Evolutionary conservation across 2,888 invertebrate species (phyloP).

Genomic region (Limulus polyphemus): DNA sequence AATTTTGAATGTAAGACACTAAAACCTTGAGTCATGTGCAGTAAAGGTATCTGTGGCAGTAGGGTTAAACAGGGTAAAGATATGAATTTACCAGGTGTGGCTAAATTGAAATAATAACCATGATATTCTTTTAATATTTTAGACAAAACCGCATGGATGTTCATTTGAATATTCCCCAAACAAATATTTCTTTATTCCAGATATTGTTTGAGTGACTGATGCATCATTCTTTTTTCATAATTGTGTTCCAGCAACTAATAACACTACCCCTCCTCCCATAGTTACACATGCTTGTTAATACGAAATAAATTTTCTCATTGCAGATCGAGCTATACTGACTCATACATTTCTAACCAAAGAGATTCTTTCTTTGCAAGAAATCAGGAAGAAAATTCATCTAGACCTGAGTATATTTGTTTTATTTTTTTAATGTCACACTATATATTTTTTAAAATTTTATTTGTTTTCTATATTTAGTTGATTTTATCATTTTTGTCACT

Average conservation of each 20-base stretch:
- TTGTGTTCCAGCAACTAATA: background rate
- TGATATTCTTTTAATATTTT: too few relatives aligned
- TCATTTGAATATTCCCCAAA: too few relatives aligned
- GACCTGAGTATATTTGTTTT: conserved; percentile 51
- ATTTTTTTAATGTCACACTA: conserved; percentile 3
- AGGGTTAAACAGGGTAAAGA: too few relatives aligned
- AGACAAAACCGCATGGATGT: too few relatives aligned
- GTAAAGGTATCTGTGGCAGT: too few relatives aligned
- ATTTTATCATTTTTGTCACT: conserved; percentile 39
- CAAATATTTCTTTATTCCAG: too few relatives aligned
- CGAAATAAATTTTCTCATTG: background rate
- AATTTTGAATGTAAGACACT: too few relatives aligned
- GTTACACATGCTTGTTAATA: background rate
- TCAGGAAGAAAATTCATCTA: conserved; percentile 55
- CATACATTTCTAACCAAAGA: conserved; percentile 43
- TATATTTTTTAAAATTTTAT: conserved; percentile 1
- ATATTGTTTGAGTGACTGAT: too few relatives aligned
- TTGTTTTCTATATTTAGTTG: conserved; percentile 6
- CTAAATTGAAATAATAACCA: too few relatives aligned
- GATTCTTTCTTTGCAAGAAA: conserved; percentile 57
- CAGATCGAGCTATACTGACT: conserved; percentile 8
- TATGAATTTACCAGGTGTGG: too few relatives aligned
- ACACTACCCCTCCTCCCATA: background rate
- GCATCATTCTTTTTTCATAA: too few relatives aligned
- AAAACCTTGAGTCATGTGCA: too few relatives aligned